Evolutionary conservation across 2,888 invertebrate genomes (phyloP), one percentile per base, ranked within the genome.

Genomic region (Xanthia icteritia): DNA sequence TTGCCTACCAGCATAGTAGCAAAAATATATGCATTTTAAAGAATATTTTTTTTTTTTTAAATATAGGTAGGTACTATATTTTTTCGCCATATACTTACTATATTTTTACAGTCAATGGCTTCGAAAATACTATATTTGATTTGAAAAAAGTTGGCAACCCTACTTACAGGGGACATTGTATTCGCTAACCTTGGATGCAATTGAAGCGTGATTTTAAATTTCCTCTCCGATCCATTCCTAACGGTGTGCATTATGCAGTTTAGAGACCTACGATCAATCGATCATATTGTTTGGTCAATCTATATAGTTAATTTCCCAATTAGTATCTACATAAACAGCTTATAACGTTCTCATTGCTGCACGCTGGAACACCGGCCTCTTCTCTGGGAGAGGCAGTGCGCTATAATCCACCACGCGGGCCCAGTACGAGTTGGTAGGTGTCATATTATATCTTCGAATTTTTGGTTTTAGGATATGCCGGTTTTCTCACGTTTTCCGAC

Each of bases 181-280:
- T 42, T 15, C 3, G 9, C 45, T 39, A 56, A 56, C 63, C 63
- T 77, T 77, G 63, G 9, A 48, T 77, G 27, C 70, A 56, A 70
- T 70, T 77, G 70, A 56, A 70, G 27, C 45, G 36, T 48, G 64
- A 64, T 64, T n/a, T n/a, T 69, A 36, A 56, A 69, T 76, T 68
- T 77, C 68, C 61, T 63, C 23, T 66, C 15, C 17, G 39, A 51
- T n/a, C 23, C 9, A 31, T 31, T 67, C 20, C 15, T 31, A 42
- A 42, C 20, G 5, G 17, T 63, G 17, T 42, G 15, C 54, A 45
- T 23, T 63, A 36, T 45, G 42, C 54, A 54, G n/a, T 15, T 42
- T n/a, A 31, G 27, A 61, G 8, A 36, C 23, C 11, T n/a, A 20
- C 27, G 45, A 45, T 45, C 45, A 45, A 15, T 51, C 17, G 9